A percentile compares a stretch with the other conserved stretches of the same genome.
phyloP scores from a whole-genome alignment of 1,140 invertebrate genomes.

The Streblospio benedicti region DNA sequence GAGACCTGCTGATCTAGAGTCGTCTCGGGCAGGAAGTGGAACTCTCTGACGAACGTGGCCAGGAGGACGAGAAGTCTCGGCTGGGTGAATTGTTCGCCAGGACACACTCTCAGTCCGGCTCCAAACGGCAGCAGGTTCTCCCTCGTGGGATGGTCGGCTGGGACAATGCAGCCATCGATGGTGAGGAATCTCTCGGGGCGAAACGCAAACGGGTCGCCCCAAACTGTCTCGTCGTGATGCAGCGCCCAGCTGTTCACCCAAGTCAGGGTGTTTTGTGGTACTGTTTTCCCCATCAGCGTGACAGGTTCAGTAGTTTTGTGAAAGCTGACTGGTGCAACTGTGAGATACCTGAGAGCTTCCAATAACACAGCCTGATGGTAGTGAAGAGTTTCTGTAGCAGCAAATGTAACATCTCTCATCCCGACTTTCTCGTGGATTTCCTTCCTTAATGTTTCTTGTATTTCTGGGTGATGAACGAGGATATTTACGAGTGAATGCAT shows the following conservation, averaged over 20 bases:
- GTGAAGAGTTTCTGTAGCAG: no score
- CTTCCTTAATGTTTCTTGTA: no score
- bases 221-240: background rate
- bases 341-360: no score
- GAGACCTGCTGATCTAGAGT: background rate
- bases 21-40: background rate
- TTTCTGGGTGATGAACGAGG: no score
- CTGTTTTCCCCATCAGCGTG: background rate
- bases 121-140: background rate
- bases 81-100: background rate
- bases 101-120: background rate
- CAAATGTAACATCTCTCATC: no score
- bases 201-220: background rate
- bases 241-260: background rate
- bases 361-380: no score
- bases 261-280: background rate
- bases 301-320: no score
- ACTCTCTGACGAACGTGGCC: background rate
- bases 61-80: background rate
- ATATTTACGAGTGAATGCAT: no score
- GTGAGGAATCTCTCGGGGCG: background rate
- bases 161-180: background rate
- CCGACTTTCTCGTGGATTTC: no score
- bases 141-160: background rate
- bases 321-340: no score